Conservation (phyloP, 2,113 vertebrate species). For the Vidua macroura region DNA sequence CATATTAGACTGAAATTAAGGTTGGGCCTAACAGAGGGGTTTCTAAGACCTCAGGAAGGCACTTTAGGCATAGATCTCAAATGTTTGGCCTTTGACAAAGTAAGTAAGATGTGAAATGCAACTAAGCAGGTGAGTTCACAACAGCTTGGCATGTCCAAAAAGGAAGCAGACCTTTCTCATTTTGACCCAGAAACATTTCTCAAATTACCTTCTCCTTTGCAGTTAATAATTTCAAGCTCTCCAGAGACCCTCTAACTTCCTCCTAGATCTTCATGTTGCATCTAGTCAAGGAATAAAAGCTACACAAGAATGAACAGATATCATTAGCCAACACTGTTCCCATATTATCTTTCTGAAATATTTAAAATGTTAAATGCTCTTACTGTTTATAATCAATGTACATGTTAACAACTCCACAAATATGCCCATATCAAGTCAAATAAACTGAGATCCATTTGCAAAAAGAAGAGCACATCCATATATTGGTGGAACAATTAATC, state of each 20-base stretch:
- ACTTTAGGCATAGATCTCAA: not conserved
- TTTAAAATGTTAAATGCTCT: not conserved
- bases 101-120: not conserved
- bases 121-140: not conserved
- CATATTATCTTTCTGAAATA: not conserved
- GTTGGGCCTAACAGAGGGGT: rapidly evolving
- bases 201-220: not conserved
- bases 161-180: not conserved
- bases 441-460: not conserved
- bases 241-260: not conserved
- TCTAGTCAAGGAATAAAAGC: not conserved
- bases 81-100: not conserved
- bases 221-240: not conserved
- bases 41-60: not conserved
- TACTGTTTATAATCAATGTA: not conserved
- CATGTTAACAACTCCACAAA: not conserved
- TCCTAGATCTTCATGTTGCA: not conserved
- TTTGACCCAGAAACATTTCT: not conserved
- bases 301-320: not conserved
- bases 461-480: not conserved
- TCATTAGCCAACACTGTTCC: not conserved
- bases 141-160: not conserved
- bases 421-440: not conserved
- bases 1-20: not conserved
- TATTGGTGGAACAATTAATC: not conserved